Conservation (phyloP, 1,140 invertebrate species). For the Eriocheir sinensis region DNA sequence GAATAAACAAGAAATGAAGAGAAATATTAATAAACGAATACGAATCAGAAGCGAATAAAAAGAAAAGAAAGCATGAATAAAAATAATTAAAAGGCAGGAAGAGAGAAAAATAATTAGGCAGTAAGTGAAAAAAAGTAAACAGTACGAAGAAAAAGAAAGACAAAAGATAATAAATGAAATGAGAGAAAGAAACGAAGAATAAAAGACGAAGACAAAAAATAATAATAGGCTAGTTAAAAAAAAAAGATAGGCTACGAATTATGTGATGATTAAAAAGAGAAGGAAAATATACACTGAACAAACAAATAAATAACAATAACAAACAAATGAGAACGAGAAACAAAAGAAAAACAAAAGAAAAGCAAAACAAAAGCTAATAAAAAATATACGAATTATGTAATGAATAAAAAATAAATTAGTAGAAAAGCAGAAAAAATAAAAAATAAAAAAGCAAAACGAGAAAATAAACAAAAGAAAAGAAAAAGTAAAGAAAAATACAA, state of each 20-base stretch:
- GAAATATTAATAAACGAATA: not conserved
- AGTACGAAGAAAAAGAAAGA: no score
- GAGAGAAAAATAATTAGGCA: no score
- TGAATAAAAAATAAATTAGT: no score
- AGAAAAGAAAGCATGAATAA: no score
- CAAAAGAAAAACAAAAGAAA: not conserved
- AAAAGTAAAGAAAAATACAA: not conserved
- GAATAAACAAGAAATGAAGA: not conserved
- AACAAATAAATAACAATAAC: not conserved
- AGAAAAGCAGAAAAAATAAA: no score
- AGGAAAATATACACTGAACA: not conserved
- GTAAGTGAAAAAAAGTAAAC: no score
- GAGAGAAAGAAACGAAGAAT: not conserved
- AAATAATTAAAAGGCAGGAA: no score
- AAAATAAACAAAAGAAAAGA: not conserved
- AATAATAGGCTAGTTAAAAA: no score
- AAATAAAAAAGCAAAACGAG: not conserved
- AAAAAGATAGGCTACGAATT: not conserved
- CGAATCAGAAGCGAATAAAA: no score
- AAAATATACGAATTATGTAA: no score
- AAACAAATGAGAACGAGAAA: not conserved
- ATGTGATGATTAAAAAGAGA: not conserved
- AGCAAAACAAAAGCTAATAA: not conserved
- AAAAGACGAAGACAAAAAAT: not conserved
- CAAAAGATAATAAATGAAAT: no score